Evolutionary conservation across 2,888 invertebrate species (phyloP), one percentile per base, ranked within the genome.

Genomic region (Euzetes globulus): DNA sequence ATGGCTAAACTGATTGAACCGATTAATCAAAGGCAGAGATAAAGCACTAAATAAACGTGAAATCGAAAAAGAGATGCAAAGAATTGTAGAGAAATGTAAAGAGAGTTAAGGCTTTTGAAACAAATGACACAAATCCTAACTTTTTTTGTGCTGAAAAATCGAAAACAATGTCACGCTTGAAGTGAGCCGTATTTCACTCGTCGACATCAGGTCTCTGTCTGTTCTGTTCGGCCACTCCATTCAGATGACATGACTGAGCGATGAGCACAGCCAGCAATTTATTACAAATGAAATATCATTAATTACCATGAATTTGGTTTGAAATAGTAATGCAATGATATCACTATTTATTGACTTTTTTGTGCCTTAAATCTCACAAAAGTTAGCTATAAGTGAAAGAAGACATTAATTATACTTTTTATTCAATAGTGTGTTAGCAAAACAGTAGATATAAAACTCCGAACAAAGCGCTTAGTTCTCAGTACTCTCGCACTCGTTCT

Each of bases 91-190:
- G 58, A 27, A 22, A 27, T 58, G 58, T 58, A 71, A 22, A 71
- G 41, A 45, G 71, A 47, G 71, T 47, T 47, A 47, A 65, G 22
- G 71, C 4, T 29, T 52, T 27, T 11, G 45, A 70, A 50, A 41
- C 29, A 55, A 45, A 55, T 55, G 25, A 55, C 47, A 72, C 71
- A 71, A 50, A 71, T 19, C 33, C 11, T 70, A 72, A 58, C 72
- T 15, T 72, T 72, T 71, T 72, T 55, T 52, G 17, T 2, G 27
- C 55, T 72, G n/a, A 58, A 58, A 72, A 72, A 72, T 72, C 72
- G 72, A 72, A 72, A 72, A 52, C 72, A 72, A 72, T 72, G 72
- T 72, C 72, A 72, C 72, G 72, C 55, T 19, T 58, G 50, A 50
- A n/a, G 50, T 55, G 55, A 58, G 17, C 50, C 72, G 71, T 72